These are phyloP conservation scores for Prochilodus magdalenae DNA, from an alignment of 2,113 vertebrate genomes.

Conservation along the genomic window DNA sequence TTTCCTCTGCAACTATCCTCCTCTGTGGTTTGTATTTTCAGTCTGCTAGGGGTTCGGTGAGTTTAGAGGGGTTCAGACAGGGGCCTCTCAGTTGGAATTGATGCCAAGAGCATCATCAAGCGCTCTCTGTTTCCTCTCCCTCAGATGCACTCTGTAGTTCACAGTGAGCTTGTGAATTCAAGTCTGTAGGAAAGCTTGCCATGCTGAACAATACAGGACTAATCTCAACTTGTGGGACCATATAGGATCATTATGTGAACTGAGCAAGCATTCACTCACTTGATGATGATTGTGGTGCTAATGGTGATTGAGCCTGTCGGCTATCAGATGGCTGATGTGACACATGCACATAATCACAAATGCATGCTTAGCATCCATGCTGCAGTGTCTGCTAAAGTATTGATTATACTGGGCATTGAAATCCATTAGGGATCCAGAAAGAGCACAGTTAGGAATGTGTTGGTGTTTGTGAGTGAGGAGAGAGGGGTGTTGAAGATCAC, in stretches of 20 bases:
- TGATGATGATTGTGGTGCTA: constrained; percentile 34
- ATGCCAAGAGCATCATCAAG: constrained; percentile 46
- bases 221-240: not conserved
- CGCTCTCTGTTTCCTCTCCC: constrained; percentile 27
- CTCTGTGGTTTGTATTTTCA: not conserved
- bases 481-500: not conserved
- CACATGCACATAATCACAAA: constrained; percentile 7
- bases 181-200: constrained; percentile 12
- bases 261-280: constrained; percentile 28
- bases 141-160: constrained; percentile 25
- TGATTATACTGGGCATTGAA: constrained; percentile 9
- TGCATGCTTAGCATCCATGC: not conserved
- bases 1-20: not conserved
- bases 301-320: constrained; percentile 37
- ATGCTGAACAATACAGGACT: constrained; percentile 10
- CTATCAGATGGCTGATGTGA: not conserved
- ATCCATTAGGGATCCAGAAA: constrained; percentile 2
- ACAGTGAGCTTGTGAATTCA: constrained; percentile 6
- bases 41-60: not conserved
- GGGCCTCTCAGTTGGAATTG: constrained; percentile 20
- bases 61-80: constrained; percentile 42
- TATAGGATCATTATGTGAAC: not conserved
- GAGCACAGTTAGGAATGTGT: not conserved
- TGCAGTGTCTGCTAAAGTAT: constrained; percentile 3
- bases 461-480: not conserved